These are phyloP conservation scores for Holacanthus passer DNA, from an alignment of 2,113 vertebrate genomes.

Conservation along the genomic window DNA sequence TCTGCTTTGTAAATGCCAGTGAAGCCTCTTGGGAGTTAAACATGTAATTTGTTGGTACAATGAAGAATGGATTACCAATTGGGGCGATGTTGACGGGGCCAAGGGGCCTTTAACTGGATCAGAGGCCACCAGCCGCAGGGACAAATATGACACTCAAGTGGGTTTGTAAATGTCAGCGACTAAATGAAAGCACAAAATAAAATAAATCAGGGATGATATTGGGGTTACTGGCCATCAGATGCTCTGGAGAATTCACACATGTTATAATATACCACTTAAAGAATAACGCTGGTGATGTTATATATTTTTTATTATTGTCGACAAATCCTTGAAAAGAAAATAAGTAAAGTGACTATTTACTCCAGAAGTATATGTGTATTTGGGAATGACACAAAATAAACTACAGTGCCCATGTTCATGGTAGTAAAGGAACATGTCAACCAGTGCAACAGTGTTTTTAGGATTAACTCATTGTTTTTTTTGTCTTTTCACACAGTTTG, in stretches of 20 bases:
- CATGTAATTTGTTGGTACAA: slow-evolving; percentile 3
- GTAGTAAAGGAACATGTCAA: neutral
- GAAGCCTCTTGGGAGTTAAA: slow-evolving; percentile 5
- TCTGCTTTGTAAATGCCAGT: slow-evolving; percentile 27
- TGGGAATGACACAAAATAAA: neutral
- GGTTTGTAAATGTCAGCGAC: neutral
- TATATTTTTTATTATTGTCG: neutral
- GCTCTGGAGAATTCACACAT: neutral
- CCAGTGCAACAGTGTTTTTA: neutral
- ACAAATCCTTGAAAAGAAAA: slow-evolving; percentile 3
- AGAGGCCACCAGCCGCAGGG: neutral
- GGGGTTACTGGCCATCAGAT: neutral
- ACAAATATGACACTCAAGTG: neutral
- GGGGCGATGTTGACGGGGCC: neutral
- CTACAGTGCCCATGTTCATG: neutral
- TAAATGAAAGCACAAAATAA: slow-evolving; percentile 26
- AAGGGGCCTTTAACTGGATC: neutral
- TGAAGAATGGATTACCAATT: neutral
- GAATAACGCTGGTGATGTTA: neutral
- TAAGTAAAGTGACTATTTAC: too few species aligned
- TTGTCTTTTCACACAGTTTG: neutral
- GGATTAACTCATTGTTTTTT: neutral
- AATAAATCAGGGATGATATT: slow-evolving; percentile 5
- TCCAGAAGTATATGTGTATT: too few species aligned
- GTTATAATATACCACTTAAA: neutral